Evolutionary conservation across 2,888 invertebrate genomes (phyloP), one percentile per base, ranked within the genome.

Genomic region (Poecilus cupreus): DNA sequence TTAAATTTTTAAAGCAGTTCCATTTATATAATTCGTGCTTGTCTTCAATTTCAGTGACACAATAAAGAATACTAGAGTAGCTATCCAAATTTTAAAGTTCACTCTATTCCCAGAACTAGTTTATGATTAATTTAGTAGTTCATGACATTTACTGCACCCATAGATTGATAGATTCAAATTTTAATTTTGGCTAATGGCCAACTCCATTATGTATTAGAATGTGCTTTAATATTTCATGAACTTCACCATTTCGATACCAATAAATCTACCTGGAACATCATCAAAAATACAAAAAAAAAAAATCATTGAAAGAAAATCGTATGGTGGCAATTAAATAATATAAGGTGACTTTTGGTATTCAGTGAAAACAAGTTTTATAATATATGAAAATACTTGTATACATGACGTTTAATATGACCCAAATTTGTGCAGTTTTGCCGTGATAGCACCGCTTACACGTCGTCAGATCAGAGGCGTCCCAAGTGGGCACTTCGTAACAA

Each of bases 351-450:
- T 11, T 43, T 32, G 43, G 13, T n/a, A 43, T 43, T 43, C 3
- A 43, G 43, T 2, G 8, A 32, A 32, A 32, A 32, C 32, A 32
- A 32, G 32, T 32, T 32, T n/a, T 43, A n/a, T 43, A 8, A 6
- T 32, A 8, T 32, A 32, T 43, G 43, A 43, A 43, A 13, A 43
- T 43, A 32, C 32, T 32, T 3, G 32, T 2, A 32, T 2, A 32
- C 32, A 10, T 54, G 26, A 60, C 60, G 26, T 60, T 60, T 60
- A 60, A 60, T 60, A 11, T 60, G 60, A 60, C 60, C 60, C 60
- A 13, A 60, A 60, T 60, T 26, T 60, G 60, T 26, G 24, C n/a
- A 26, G 26, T 26, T 26, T 2, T 26, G 26, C 26, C 5, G 26
- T 26, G 26, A 26, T 26, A 26, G 5, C 26, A 5, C 5, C 26